Evolutionary conservation across 2,888 invertebrate species (phyloP), one percentile per base, ranked within the genome.

Genomic region (Ectemnius cavifrons): DNA sequence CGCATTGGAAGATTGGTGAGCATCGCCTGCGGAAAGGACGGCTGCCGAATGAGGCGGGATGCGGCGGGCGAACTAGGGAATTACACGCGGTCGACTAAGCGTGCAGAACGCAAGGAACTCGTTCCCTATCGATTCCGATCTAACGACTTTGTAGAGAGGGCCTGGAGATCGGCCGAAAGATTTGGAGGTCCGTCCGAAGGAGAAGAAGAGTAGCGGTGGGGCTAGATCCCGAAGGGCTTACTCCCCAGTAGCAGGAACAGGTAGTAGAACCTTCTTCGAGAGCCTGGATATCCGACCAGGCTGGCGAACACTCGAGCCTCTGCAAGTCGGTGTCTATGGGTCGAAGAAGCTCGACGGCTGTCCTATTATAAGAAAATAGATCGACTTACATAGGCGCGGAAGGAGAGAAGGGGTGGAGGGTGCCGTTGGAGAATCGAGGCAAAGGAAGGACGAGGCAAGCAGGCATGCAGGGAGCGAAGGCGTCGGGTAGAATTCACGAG

Each of bases 281-380:
- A 49, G 72, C 66, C 57, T 71, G 74, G 75, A 78, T 73, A 80
- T 73, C 80, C 71, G 77, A 79, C 67, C 71, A 62, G 70, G 67
- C 58, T 66, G 61, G 67, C 23, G 73, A 68, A 73, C 71, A 63
- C 56, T 57, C 49, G 57, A 70, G 57, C 28, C 62, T 23, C 23
- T 63, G 65, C 66, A 64, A 65, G 8, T 18, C 49, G 67, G 20
- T 20, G 37, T 37, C 46, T 57, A 61, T 60, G 66, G 46, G 16
- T 37, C 11, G 59, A 63, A 52, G 75, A 60, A 71, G 70, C 75
- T 66, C 66, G 63, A 69, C 74, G 63, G 77, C 71, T 64, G 73
- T 78, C 79, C 85, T 85, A 87, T 86, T 86, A 83, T 86, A 83
- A 84, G 85, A 84, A 78, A 86, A 86, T 86, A 87, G 88, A 87